Base-by-base conservation (phyloP, 2,888 invertebrate genomes). In the Fragum fragum region DNA sequence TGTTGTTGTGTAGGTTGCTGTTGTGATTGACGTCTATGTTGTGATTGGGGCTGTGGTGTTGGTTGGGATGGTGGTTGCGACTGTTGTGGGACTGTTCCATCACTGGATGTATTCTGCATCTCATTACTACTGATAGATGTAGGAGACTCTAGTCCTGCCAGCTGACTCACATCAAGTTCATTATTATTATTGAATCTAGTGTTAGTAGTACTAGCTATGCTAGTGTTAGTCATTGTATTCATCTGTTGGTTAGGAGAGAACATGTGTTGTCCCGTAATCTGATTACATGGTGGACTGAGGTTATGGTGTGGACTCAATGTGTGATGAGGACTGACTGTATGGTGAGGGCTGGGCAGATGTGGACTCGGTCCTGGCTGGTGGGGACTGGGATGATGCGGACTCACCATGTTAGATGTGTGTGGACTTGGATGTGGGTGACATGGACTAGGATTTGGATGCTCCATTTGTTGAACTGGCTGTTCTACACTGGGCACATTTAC, bases 111-210 rank as follows among this genome's bases (percentile, higher is more conserved):
- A 61, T 87, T 89, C 61, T 85, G 97, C 95, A 98, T 96, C 93
- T 98, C 98, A 66, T 97, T 97, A 0, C 97, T 95, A 79, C 95
- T 97, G 87, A 98, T 97, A 55, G 97, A 97, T 0, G 97, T 97
- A 0, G 98, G 98, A 0, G 98, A 98, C 93, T 98, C 98, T 85
- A 98, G 95, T 0, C 97, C 97, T 78, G 98, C 94, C 78, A 98
- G 94, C 92, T 97, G 97, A 77, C 96, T 96, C 0, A 97, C 97
- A 93, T 97, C 98, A 81, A 98, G 94, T 89, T 98, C 97, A 72
- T 74, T 79, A 68, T 84, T 85, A 73, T 74, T 88, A 32, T 84
- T 83, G 57, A 73, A 86, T 72, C 80, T 90, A 69, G 66, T 72
- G 68, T 86, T 83, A 73, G 83, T 88, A 23, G 84, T 76, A 79